Evolutionary conservation across 2,113 vertebrate species (phyloP), one percentile per base, ranked within the genome.

Genomic region (Oenanthe melanoleuca): DNA sequence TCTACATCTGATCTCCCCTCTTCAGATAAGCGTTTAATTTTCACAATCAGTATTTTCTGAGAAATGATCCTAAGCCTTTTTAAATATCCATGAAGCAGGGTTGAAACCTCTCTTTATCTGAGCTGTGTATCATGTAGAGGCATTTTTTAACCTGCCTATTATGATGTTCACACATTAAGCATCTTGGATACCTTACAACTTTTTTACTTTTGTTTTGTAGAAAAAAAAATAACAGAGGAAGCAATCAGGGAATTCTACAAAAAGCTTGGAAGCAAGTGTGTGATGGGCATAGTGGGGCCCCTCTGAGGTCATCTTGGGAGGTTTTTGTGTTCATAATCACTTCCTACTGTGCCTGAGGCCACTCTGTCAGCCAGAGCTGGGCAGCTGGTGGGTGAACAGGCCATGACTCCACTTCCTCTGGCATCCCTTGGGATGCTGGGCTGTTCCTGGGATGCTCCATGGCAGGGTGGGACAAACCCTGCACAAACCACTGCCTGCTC

Each of bases 311-410:
- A 0, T n/a, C 12, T 38, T 33, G 49, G 23, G 40, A 52, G 45
- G 3, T 75, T 89, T 89, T 60, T 91, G 63, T 77, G 23, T 34
- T 53, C 3, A 4, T 72, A 92, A 92, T 93, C 80, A 77, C 55
- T 95, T 96, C 82, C 80, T 70, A 90, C 72, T 40, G n/a, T 69
- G 94, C 63, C 89, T 69, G 78, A 1, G 2, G 73, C 45, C 66
- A 1, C 34, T 67, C 56, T 3, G 7, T 89, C 70, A 87, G 87
- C 24, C 2, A 5, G 45, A 11, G 9, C 15, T 2, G 2, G 77
- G 77, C 80, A 91, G 80, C 40, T 16, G 5, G 70, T 69, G 65
- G 73, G 44, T 37, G 84, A 89, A 9, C 0, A 14, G 74, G 56
- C 45, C 10, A 0, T 85, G 87, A 87, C 57, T 92, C 37, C 2